Evolutionary conservation across 2,113 vertebrate species (phyloP).

Genomic region (Colinus virginianus): DNA sequence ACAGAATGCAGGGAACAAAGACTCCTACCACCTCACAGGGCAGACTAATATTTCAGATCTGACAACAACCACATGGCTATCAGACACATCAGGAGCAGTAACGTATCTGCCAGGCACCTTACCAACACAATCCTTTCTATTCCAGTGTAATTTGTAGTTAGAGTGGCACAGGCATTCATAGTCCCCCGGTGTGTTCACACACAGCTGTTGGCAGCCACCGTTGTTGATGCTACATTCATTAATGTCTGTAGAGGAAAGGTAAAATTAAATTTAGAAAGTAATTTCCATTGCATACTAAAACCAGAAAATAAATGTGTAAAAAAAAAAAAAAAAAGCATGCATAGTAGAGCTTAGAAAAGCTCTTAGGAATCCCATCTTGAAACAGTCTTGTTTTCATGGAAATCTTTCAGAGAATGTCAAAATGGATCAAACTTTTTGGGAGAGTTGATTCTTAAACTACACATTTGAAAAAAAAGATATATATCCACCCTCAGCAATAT

Average conservation of each 20-base stretch:
- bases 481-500: not conserved
- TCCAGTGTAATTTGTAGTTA: conserved; percentile 95
- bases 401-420: not conserved
- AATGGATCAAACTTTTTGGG: not conserved
- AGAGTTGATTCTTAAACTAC: not conserved
- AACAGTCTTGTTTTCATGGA: not conserved
- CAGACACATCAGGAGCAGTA: not conserved
- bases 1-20: not conserved
- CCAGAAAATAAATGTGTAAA: not conserved
- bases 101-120: conserved; percentile 71
- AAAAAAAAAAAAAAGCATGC: not conserved
- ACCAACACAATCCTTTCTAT: conserved; percentile 98
- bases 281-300: not conserved
- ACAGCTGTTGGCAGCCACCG: conserved; percentile 92
- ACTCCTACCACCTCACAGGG: not conserved
- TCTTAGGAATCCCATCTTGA: not conserved
- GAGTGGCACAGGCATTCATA: conserved; percentile 91
- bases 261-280: not conserved
- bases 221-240: conserved; percentile 96
- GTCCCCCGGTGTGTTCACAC: conserved; percentile 89
- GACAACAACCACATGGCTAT: not conserved
- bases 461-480: not conserved
- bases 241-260: conserved; percentile 81
- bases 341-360: not conserved
- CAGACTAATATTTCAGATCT: not conserved